phyloP scores from a whole-genome alignment of 2,113 vertebrate genomes.

The Phylloscopus trochiloides region DNA sequence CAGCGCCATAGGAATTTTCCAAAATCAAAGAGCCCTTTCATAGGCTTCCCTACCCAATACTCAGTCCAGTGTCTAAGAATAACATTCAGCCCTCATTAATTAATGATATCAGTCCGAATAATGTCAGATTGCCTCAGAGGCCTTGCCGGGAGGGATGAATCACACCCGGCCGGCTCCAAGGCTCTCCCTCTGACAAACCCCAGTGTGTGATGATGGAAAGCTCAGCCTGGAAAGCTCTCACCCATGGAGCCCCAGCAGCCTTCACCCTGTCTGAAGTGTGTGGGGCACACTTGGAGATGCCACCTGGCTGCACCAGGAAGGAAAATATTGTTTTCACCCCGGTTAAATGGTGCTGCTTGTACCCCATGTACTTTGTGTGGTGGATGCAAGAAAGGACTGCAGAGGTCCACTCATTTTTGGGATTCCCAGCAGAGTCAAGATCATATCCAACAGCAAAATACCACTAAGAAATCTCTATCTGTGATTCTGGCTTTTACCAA shows the following conservation, averaged over 20 bases:
- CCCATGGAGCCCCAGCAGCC: background rate
- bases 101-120: conserved; percentile 66
- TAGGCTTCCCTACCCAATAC: conserved; percentile 32
- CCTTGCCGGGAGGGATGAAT: conserved; percentile 37
- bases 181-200: conserved; percentile 34
- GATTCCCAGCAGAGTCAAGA: background rate
- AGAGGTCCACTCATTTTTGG: background rate
- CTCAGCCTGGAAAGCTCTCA: conserved; percentile 2
- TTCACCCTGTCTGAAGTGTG: background rate
- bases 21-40: conserved; percentile 66
- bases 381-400: background rate
- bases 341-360: background rate
- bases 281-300: background rate
- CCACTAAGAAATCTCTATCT: background rate
- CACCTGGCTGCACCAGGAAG: background rate
- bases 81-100: conserved; percentile 62
- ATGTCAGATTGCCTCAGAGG: conserved; percentile 65
- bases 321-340: background rate
- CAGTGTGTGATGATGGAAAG: background rate
- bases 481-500: background rate
- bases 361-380: background rate
- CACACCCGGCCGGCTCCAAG: conserved; percentile 5
- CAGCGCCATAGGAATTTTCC: conserved; percentile 57
- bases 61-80: conserved; percentile 57
- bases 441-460: background rate